Evolutionary conservation across 2,888 invertebrate genomes (phyloP).

Genomic region (Tenthredo distinguenda): DNA sequence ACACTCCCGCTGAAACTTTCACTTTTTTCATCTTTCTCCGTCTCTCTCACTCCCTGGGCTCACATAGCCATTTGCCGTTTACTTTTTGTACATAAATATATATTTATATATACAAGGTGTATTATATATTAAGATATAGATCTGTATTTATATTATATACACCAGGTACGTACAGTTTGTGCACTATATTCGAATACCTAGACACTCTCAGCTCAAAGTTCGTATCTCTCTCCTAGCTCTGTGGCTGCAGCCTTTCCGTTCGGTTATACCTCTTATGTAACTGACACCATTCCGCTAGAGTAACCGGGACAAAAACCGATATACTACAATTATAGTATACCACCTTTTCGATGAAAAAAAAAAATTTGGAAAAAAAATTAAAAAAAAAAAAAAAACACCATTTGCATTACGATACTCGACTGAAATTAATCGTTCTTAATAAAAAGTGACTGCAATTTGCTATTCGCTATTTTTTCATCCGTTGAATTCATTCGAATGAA

Average conservation of each 20-base stretch:
- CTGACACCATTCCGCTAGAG: slow-evolving; percentile 73
- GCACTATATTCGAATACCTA: not conserved
- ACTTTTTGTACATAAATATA: not conserved
- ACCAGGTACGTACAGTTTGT: not conserved
- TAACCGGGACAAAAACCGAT: slow-evolving; percentile 72
- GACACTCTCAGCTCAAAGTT: not conserved
- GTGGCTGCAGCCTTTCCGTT: slow-evolving; percentile 46
- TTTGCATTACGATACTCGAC: too few relatives aligned
- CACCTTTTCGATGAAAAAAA: not conserved
- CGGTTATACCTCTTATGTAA: slow-evolving; percentile 70
- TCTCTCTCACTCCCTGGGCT: slow-evolving; percentile 3
- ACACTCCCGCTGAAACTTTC: slow-evolving; percentile 47
- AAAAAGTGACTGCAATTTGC: too few relatives aligned
- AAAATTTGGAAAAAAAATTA: too few relatives aligned
- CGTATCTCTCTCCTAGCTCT: slow-evolving; percentile 17
- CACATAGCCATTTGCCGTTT: slow-evolving; percentile 4
- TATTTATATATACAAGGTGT: not conserved
- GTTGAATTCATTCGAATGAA: too few relatives aligned
- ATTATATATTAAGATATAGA: not conserved
- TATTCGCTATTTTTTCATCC: too few relatives aligned
- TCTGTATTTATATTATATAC: not conserved
- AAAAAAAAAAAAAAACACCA: too few relatives aligned
- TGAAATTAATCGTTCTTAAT: too few relatives aligned
- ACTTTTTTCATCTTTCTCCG: slow-evolving; percentile 46
- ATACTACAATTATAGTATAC: not conserved